Base-by-base conservation (phyloP, 2,113 vertebrate genomes). In the Gallinago media region DNA sequence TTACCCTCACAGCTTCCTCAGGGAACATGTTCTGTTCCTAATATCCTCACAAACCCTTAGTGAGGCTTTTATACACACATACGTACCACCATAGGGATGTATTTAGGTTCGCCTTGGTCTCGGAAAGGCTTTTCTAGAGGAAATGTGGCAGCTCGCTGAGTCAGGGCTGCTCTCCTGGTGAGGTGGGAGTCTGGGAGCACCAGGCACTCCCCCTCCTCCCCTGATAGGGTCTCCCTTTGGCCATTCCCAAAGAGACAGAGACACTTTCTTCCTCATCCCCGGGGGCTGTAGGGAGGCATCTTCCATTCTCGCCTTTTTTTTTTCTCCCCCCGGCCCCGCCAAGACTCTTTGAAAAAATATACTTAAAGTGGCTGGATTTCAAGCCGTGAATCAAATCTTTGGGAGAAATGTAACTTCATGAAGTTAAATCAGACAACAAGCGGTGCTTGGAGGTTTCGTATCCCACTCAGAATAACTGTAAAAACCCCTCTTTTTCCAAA, bases 71-170 rank as follows among this genome's bases (percentile, higher is more conserved):
- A 25, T 6, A n/a, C 52, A 19, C 1, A 0, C 3, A 6, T 6
- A 27, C 0, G 1, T 47, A 52, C 67, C 29, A 23, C 31, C 12
- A 25, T 0, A 40, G 31, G 20, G 36, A 11, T 36, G 44, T 54
- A 16, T 58, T 84, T 46, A 56, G 25, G 47, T 25, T 67, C 34
- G 52, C 15, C 21, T 56, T 1, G 0, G 32, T 7, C 58, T 72
- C 29, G 59, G 52, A 68, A 85, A 79, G 52, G 23, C 26, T 67
- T 88, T 83, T 56, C 49, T 47, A 18, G 67, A 65, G 18, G 16
- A 79, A 63, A 83, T 29, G 73, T 0, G 1, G 44, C 66, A 83
- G 44, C 38, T 88, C 15, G n/a, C n/a, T 2, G 8, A 36, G 52
- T 59, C 79, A 75, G 47, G 34, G 40, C 66, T 88, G 83, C 62